phyloP scores from a whole-genome alignment of 2,113 vertebrate species.

The Eulacestoma nigropectus region DNA sequence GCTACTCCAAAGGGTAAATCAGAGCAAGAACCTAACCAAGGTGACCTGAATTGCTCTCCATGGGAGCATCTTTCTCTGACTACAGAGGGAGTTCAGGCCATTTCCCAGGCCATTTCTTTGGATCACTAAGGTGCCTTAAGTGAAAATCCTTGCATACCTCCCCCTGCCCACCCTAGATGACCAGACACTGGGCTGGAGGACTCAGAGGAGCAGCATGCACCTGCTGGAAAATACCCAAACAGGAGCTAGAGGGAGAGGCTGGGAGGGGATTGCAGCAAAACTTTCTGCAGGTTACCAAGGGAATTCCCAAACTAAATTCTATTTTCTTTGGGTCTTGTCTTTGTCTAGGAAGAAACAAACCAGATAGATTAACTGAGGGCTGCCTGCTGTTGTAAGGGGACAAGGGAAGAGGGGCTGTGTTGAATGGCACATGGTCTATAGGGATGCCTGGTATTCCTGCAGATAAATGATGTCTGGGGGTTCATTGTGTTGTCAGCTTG shows the following conservation, averaged over 20 bases:
- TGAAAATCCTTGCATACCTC: not conserved
- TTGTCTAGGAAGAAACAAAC: not conserved
- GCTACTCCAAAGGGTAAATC: not conserved
- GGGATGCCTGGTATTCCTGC: not conserved
- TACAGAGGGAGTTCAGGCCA: not conserved
- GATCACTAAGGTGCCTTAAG: not conserved
- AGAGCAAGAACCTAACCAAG: not conserved
- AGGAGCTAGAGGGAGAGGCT: not conserved
- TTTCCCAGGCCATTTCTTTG: not conserved
- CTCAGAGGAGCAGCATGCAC: not conserved
- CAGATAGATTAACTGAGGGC: not conserved
- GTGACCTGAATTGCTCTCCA: constrained; percentile 20
- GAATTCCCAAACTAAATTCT: not conserved
- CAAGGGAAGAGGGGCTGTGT: not conserved
- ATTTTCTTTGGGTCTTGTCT: not conserved
- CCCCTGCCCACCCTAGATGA: not conserved
- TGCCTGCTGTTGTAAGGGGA: not conserved
- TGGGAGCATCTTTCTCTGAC: not conserved
- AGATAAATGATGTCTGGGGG: fast-evolving
- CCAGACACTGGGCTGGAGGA: not conserved
- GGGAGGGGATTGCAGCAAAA: not conserved
- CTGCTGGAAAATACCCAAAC: not conserved
- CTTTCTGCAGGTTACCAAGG: not conserved
- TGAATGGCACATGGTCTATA: not conserved
- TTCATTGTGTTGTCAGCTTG: not conserved